Percentiles rank a stretch among this genome's conserved stretches.
These are phyloP conservation scores for Chironomus striatipennis DNA, from an alignment of 1,140 invertebrate species.

Conservation along the genomic window DNA sequence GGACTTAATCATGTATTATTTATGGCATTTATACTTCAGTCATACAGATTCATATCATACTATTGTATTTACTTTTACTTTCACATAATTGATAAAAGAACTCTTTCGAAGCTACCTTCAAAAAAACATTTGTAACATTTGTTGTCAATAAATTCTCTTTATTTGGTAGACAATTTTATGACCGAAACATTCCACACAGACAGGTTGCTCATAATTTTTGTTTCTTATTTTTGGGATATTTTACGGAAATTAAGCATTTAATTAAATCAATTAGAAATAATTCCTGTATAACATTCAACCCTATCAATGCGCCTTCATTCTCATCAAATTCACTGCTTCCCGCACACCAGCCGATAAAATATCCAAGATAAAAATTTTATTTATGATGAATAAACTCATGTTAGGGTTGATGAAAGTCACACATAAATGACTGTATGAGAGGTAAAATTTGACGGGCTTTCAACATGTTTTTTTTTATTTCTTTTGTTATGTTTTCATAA, in stretches of 20 bases:
- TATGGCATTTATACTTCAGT: too few relatives aligned
- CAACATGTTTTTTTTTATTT: too few relatives aligned
- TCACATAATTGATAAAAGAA: too few relatives aligned
- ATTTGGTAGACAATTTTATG: neutral
- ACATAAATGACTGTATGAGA: neutral
- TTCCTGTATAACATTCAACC: neutral
- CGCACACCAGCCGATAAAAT: neutral
- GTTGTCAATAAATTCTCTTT: neutral
- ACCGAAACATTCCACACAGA: too few relatives aligned
- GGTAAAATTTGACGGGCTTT: too few relatives aligned
- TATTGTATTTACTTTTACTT: too few relatives aligned
- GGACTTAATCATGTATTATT: too few relatives aligned
- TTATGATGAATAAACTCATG: neutral
- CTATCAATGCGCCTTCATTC: neutral
- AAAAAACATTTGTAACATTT: neutral
- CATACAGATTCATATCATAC: too few relatives aligned
- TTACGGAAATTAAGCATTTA: neutral
- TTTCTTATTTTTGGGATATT: neutral
- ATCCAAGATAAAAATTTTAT: neutral
- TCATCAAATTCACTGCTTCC: too few relatives aligned
- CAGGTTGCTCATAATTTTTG: too few relatives aligned
- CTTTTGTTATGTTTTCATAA: too few relatives aligned
- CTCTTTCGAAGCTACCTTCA: too few relatives aligned
- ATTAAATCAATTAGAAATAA: constrained; percentile 19
- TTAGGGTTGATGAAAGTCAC: neutral